Conservation (phyloP, 2,797 vertebrate species). For the Amblyopsis hoosieri region DNA sequence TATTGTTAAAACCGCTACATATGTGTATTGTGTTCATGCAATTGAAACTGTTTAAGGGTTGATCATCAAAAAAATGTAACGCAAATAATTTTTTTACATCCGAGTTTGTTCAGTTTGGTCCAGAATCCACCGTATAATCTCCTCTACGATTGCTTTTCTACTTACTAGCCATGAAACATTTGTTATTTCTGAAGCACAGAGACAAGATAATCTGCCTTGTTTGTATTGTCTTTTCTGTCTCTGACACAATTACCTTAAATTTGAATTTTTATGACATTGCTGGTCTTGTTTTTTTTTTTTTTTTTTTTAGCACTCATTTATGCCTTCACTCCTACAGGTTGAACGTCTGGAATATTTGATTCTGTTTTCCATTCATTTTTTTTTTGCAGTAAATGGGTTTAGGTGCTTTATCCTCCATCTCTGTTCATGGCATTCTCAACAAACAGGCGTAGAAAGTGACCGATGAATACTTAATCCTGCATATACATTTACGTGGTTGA, state of each 20-base stretch:
- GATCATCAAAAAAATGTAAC: too few species aligned
- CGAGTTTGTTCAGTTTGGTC: too few species aligned
- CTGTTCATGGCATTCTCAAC: background rate
- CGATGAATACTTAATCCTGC: background rate
- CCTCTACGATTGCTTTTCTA: background rate
- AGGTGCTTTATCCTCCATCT: background rate
- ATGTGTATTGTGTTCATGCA: too few species aligned
- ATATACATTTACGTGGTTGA: background rate
- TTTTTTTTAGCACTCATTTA: slow-evolving; percentile 29
- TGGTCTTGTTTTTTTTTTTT: slow-evolving; percentile 12
- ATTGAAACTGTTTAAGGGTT: too few species aligned
- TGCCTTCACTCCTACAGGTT: slow-evolving; percentile 31
- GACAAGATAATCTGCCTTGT: background rate
- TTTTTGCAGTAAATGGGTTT: slow-evolving; percentile 23
- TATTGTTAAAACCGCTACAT: too few species aligned
- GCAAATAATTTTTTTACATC: too few species aligned
- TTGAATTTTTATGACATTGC: slow-evolving; percentile 14
- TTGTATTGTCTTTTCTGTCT: slow-evolving; percentile 14
- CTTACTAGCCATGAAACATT: background rate
- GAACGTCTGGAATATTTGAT: slow-evolving; percentile 35
- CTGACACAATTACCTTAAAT: slow-evolving; percentile 4
- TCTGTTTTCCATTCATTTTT: slow-evolving; percentile 34
- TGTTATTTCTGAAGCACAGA: background rate
- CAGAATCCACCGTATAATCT: background rate
- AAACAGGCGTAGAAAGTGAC: slow-evolving; percentile 6